Evolutionary conservation across 2,888 invertebrate genomes (phyloP), one percentile per base, ranked within the genome.

Genomic region (Sesamia inferens): DNA sequence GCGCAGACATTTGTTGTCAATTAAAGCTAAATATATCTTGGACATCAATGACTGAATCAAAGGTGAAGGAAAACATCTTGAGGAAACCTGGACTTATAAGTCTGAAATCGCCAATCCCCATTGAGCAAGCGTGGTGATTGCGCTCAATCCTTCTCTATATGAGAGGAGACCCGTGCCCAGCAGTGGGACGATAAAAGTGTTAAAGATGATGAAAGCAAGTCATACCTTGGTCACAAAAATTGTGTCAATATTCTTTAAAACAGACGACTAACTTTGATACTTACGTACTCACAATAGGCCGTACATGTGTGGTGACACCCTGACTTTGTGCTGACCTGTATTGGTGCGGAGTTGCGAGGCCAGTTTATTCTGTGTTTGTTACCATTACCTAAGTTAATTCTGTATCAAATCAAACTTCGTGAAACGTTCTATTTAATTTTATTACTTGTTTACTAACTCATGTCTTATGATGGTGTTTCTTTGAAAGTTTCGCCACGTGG

Each of bases 401-500:
- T 44, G 7, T 24, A 47, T 7, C 13, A 64, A 24, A 19, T 64
- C 16, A 16, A 48, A 19, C 13, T 24, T 24, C 22, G 16, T 11
- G 44, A 6, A 63, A 47, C 11, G 16, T 47, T 47, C 19, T n/a
- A 39, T 39, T 57, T 66, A 0, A 55, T 54, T 47, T 47, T 31
- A 31, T 31, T 31, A 31, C 31, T 31, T 31, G 31, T 31, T 31
- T 2, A 31, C 31, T 31, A 2, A 31, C 31, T 31, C 51, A 10
- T 42, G 42, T 24, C 13, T 22, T 58, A n/a, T 0, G 8, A 47
- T 19, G 8, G 54, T 55, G 19, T 63, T 55, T 19, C 19, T n/a
- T 54, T 54, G 16, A 39, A 67, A 55, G 39, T 68, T 61, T 61
- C 22, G 13, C 71, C 79, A 68, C 79, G 77, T 76, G 77, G 39